These are phyloP conservation scores for Aptenodytes patagonicus DNA, from an alignment of 2,113 vertebrate genomes.

Conservation along the genomic window DNA sequence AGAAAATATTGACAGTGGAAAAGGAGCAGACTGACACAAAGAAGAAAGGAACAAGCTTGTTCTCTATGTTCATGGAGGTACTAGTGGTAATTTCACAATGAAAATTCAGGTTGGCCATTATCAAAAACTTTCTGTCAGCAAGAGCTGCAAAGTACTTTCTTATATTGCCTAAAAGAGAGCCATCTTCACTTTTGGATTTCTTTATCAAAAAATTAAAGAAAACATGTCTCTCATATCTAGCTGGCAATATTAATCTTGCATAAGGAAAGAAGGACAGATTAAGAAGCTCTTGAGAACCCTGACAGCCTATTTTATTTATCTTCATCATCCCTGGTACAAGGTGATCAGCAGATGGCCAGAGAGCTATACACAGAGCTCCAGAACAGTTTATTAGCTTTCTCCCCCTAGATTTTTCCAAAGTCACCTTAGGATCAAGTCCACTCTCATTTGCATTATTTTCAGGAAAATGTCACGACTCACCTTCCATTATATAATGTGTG, in stretches of 20 bases:
- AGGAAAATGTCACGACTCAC: background rate
- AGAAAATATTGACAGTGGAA: background rate
- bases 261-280: background rate
- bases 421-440: background rate
- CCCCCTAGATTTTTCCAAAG: background rate
- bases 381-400: background rate
- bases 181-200: background rate
- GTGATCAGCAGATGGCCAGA: background rate
- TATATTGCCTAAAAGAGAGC: background rate
- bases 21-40: background rate
- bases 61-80: background rate
- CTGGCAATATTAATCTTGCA: background rate
- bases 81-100: background rate
- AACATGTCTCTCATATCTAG: background rate
- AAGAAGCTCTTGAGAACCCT: background rate
- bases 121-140: background rate
- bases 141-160: background rate
- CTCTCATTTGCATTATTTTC: background rate
- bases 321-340: background rate
- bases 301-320: background rate
- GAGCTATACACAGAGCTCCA: background rate
- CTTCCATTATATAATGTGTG: background rate
- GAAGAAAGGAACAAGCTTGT: background rate
- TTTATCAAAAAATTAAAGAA: background rate
- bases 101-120: background rate